A percentile compares a stretch with the other conserved stretches of the same genome.
Evolutionary conservation across 2,113 vertebrate genomes (phyloP).

Genomic region (Muntiacus reevesi): DNA sequence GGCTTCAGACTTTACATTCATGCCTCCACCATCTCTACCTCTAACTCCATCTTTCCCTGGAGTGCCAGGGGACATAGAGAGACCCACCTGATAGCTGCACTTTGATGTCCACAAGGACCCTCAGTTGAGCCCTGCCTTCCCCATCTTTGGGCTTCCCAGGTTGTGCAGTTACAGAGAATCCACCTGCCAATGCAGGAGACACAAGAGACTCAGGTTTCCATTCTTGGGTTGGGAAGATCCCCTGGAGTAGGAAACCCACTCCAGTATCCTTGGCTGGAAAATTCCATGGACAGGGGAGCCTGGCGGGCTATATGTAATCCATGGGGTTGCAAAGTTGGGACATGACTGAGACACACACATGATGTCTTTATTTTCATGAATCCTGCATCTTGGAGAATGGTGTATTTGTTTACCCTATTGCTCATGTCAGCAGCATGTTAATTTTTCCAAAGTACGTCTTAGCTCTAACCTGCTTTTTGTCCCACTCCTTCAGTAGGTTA

Average conservation of each 20-base stretch:
- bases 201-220: not conserved
- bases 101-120: not conserved
- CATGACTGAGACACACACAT: not conserved
- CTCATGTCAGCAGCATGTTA: not conserved
- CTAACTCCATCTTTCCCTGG: not conserved
- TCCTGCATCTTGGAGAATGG: not conserved
- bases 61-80: not conserved
- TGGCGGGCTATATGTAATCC: not conserved
- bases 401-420: not conserved
- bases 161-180: not conserved
- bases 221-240: not conserved
- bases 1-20: not conserved
- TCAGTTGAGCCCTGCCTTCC: not conserved
- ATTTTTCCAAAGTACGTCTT: not conserved
- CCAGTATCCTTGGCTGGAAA: not conserved
- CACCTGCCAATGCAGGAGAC: not conserved
- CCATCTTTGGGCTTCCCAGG: not conserved
- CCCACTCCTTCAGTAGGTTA: not conserved
- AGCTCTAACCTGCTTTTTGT: not conserved
- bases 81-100: not conserved
- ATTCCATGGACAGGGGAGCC: not conserved
- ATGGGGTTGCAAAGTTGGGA: not conserved
- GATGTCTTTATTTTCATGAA: not conserved
- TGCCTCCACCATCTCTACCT: not conserved
- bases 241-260: not conserved